phyloP scores from a whole-genome alignment of 2,113 vertebrate species.

The Corvus moneduloides region DNA sequence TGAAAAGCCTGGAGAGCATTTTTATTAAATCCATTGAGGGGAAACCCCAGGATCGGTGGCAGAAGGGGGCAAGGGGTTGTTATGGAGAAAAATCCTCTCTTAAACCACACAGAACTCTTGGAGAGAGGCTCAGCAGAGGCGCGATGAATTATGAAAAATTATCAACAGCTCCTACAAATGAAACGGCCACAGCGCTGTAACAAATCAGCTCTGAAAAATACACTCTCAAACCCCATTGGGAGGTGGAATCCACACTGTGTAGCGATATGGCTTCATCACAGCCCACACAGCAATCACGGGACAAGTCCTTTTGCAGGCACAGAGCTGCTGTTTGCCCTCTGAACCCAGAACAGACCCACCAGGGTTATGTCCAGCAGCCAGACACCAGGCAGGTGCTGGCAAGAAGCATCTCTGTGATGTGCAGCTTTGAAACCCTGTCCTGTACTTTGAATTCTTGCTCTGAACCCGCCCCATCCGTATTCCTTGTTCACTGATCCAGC shows the following conservation, averaged over 20 bases:
- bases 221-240: neutral
- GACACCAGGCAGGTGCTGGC: neutral
- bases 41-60: neutral
- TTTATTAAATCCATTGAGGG: slow-evolving; percentile 43
- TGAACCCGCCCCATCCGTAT: neutral
- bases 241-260: neutral
- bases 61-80: slow-evolving; percentile 1
- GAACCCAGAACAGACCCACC: neutral
- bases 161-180: neutral
- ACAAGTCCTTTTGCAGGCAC: neutral
- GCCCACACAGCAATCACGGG: neutral
- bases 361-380: neutral
- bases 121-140: neutral
- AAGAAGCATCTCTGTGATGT: neutral
- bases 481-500: neutral
- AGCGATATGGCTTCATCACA: neutral
- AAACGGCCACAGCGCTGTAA: neutral
- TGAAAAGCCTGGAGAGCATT: slow-evolving; percentile 24
- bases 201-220: neutral
- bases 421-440: neutral
- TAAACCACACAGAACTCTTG: neutral
- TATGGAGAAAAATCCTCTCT: slow-evolving; percentile 37
- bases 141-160: neutral
- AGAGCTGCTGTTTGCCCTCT: neutral
- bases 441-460: neutral